Evolutionary conservation across 1,140 invertebrate species (phyloP).

Genomic region (Cyclargus thomasi): DNA sequence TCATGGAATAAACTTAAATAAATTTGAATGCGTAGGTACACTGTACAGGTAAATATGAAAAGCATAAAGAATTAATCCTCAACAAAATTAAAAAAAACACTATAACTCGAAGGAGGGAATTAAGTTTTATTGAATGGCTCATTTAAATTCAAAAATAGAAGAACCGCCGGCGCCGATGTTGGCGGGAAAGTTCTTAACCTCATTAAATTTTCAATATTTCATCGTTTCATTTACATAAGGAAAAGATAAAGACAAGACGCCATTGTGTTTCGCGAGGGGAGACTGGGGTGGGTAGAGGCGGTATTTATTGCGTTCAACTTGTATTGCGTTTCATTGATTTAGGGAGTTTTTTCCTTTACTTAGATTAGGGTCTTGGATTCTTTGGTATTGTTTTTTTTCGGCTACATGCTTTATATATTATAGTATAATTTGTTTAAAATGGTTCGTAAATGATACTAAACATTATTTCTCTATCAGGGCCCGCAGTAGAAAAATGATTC

Average conservation of each 20-base stretch:
- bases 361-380: neutral
- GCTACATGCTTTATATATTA: too few species aligned
- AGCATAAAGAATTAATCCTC: too few species aligned
- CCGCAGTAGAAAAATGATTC: too few species aligned
- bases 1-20: too few species aligned
- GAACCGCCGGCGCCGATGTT: constrained; percentile 33
- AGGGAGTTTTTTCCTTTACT: constrained; percentile 15
- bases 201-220: constrained; percentile 42
- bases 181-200: constrained; percentile 47
- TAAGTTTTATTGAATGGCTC: constrained; percentile 3
- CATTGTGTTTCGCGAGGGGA: constrained; percentile 34
- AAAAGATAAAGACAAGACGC: constrained; percentile 50
- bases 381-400: neutral
- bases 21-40: too few species aligned
- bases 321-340: constrained; percentile 40
- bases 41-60: too few species aligned
- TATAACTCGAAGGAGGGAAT: neutral
- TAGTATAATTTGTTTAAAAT: too few species aligned
- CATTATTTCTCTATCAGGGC: too few species aligned
- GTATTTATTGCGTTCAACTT: constrained; percentile 34
- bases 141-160: neutral
- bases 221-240: constrained; percentile 49
- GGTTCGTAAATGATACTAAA: too few species aligned
- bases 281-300: constrained; percentile 26
- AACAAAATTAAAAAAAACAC: neutral